Evolutionary conservation across 2,888 invertebrate species (phyloP).

Genomic region (Hyposoter dolosus): DNA sequence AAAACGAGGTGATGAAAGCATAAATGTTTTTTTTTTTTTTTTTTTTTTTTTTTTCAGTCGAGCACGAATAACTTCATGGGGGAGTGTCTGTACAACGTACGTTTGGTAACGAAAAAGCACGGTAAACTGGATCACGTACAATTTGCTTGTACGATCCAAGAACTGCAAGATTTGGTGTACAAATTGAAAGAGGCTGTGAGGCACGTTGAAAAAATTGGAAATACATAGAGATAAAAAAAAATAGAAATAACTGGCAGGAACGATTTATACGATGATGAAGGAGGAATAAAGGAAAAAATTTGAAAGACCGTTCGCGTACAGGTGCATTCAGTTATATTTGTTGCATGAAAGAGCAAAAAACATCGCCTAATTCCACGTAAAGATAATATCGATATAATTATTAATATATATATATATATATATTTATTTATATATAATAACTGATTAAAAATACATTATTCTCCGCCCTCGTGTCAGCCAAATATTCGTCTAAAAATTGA

Average conservation of each 20-base stretch:
- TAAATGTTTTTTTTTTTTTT: slow-evolving; percentile 9
- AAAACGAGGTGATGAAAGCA: background rate
- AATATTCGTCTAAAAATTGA: slow-evolving; percentile 78
- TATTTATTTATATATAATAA: slow-evolving; percentile 78
- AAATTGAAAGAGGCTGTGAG: slow-evolving; percentile 88
- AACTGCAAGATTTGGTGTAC: slow-evolving; percentile 89
- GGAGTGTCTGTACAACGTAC: slow-evolving; percentile 76
- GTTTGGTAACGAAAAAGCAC: slow-evolving; percentile 76
- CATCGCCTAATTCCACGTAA: slow-evolving; percentile 80
- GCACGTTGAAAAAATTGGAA: slow-evolving; percentile 87
- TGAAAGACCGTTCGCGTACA: slow-evolving; percentile 68
- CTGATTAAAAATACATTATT: slow-evolving; percentile 81
- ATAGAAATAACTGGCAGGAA: background rate
- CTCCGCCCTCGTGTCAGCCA: slow-evolving; percentile 74
- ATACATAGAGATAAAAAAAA: slow-evolving; percentile 56
- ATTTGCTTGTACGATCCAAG: slow-evolving; percentile 88
- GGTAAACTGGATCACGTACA: slow-evolving; percentile 85
- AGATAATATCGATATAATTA: slow-evolving; percentile 78
- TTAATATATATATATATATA: slow-evolving; percentile 74
- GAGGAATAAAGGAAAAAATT: slow-evolving; percentile 44
- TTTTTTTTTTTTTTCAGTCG: slow-evolving; percentile 71
- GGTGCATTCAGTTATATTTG: slow-evolving; percentile 83
- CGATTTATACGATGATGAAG: background rate
- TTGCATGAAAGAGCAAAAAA: slow-evolving; percentile 82
- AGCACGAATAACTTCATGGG: slow-evolving; percentile 74